These are phyloP conservation scores for Neomorphus geoffroyi DNA, from an alignment of 2,797 vertebrate species.

Conservation along the genomic window DNA sequence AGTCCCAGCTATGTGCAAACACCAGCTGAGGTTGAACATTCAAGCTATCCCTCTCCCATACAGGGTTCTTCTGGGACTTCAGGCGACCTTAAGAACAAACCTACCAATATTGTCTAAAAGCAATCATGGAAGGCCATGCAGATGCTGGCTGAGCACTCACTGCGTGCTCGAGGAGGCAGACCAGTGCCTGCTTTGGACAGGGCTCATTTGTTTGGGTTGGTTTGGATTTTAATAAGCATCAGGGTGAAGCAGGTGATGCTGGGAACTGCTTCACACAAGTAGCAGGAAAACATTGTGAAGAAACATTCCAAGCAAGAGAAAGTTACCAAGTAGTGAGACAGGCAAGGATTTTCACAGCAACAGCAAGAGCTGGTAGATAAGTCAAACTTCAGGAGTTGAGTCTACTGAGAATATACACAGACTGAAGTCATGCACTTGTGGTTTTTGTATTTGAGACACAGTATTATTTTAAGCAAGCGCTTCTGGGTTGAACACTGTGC, in stretches of 20 bases:
- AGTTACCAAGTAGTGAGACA: too few species aligned
- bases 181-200: fast-evolving
- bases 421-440: not conserved
- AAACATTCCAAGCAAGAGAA: not conserved
- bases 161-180: not conserved
- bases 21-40: not conserved
- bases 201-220: fast-evolving
- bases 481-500: not conserved
- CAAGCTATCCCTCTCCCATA: not conserved
- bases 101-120: not conserved
- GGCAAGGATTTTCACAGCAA: too few species aligned
- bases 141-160: too few species aligned
- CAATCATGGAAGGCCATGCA: not conserved
- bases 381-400: too few species aligned
- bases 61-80: not conserved
- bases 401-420: fast-evolving
- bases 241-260: not conserved
- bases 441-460: not conserved
- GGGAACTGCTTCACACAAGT: not conserved
- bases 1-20: not conserved
- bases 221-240: fast-evolving
- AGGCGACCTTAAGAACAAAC: not conserved
- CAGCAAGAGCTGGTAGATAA: not conserved
- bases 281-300: not conserved
- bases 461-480: not conserved